phyloP scores from a whole-genome alignment of 53 echinoderm and acorn worm genomes.

The Glandiceps talaboti region DNA sequence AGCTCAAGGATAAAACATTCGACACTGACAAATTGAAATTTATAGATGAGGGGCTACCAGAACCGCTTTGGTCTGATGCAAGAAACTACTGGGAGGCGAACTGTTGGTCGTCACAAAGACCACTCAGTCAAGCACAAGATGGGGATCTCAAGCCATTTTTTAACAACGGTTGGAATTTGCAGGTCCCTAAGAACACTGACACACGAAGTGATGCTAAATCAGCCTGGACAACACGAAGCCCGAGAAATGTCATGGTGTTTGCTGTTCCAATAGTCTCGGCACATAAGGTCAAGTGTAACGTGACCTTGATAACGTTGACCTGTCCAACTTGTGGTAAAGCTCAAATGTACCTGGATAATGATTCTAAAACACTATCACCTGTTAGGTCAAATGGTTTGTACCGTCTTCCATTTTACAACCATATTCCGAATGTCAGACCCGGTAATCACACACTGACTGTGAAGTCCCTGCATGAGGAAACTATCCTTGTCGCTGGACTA shows the following conservation, averaged over 20 bases:
- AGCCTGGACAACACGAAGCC: not conserved
- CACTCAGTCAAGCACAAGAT: not conserved
- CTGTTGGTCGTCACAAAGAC: not conserved
- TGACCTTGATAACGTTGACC: not conserved
- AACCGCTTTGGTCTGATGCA: not conserved
- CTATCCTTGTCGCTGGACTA: not conserved
- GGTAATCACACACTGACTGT: not conserved
- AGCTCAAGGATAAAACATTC: not conserved
- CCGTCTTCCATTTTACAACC: not conserved
- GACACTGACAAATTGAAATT: not conserved
- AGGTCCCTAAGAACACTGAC: not conserved
- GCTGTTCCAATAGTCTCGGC: not conserved
- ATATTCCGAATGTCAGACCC: not conserved
- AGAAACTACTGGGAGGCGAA: not conserved
- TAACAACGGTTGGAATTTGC: not conserved
- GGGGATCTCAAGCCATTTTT: not conserved
- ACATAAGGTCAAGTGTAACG: not conserved
- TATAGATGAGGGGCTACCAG: not conserved
- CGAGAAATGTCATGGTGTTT: not conserved
- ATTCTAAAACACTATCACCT: not conserved
- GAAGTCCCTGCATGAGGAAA: not conserved
- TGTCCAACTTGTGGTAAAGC: not conserved
- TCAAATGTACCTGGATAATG: not conserved
- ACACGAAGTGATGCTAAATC: not conserved
- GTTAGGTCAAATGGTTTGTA: not conserved